phyloP scores from a whole-genome alignment of 2,113 vertebrate species.

The Aviceda subcristata region DNA sequence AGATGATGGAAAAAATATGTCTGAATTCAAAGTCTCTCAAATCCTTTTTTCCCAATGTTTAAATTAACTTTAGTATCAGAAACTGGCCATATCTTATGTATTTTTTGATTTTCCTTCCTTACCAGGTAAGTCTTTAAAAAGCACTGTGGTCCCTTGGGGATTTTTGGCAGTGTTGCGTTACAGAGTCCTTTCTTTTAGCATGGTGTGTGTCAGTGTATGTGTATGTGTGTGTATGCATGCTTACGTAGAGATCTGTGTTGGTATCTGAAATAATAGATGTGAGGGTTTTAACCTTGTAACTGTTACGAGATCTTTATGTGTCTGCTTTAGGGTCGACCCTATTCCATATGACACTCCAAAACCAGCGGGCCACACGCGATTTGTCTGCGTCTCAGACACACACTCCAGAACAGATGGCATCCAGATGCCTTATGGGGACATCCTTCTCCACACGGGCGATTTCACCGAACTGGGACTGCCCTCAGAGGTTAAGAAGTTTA shows the following conservation, averaged over 20 bases:
- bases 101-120: background rate
- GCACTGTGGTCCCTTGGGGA: background rate
- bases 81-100: background rate
- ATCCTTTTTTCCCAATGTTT: background rate
- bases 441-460: slow-evolving; percentile 97
- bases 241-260: background rate
- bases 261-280: slow-evolving; percentile 38
- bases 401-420: slow-evolving; percentile 99
- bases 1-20: background rate
- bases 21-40: background rate
- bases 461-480: slow-evolving; percentile 99
- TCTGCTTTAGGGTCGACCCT: slow-evolving; percentile 93
- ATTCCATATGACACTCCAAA: slow-evolving; percentile 97
- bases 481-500: slow-evolving; percentile 99
- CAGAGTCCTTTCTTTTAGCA: background rate
- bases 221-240: rapidly evolving
- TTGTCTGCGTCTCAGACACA: slow-evolving; percentile 97
- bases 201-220: background rate
- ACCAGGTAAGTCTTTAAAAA: slow-evolving; percentile 36
- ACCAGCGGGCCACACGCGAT: slow-evolving; percentile 95
- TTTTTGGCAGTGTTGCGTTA: background rate
- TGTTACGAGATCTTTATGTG: slow-evolving; percentile 76
- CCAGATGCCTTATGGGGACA: slow-evolving; percentile 99
- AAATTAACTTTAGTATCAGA: background rate
- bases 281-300: slow-evolving; percentile 66